Percentiles rank a stretch among this genome's conserved stretches.
These are phyloP conservation scores for Meda fulgida DNA, from an alignment of 2,797 vertebrate species.

Conservation along the genomic window DNA sequence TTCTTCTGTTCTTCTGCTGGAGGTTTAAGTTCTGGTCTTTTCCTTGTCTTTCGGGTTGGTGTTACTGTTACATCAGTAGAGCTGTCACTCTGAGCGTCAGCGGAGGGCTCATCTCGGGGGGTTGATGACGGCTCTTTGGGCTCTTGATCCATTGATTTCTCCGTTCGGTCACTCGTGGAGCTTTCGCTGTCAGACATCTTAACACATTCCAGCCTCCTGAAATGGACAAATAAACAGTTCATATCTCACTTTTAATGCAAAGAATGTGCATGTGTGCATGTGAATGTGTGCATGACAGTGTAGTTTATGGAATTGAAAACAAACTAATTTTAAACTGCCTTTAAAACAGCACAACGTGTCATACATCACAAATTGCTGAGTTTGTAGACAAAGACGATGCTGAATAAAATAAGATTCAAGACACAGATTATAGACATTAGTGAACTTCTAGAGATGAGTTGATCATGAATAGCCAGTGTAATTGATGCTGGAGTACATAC, in stretches of 20 bases:
- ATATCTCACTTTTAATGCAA: neutral
- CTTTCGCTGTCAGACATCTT: conserved; percentile 86
- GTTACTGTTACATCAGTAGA: conserved; percentile 74
- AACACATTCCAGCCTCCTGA: conserved; percentile 64
- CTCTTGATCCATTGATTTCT: conserved; percentile 19
- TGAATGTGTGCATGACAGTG: neutral
- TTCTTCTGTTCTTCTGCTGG: conserved; percentile 59
- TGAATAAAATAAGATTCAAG: neutral
- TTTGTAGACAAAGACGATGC: too few relatives aligned
- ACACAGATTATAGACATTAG: neutral
- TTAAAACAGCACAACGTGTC: neutral
- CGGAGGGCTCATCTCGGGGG: conserved; percentile 29
- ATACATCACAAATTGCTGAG: neutral
- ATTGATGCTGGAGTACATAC: neutral
- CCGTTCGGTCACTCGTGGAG: conserved; percentile 36
- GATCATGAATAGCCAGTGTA: neutral
- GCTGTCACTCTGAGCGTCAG: conserved; percentile 57
- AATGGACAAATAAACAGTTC: neutral
- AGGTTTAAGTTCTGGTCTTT: conserved; percentile 83
- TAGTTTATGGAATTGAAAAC: neutral
- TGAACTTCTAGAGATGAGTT: neutral
- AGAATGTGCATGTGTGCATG: too few relatives aligned
- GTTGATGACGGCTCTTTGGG: conserved; percentile 39
- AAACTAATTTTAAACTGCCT: neutral
- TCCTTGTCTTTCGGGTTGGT: conserved; percentile 81